phyloP scores from a whole-genome alignment of 2,113 vertebrate genomes.

The Hyperoodon ampullatus region DNA sequence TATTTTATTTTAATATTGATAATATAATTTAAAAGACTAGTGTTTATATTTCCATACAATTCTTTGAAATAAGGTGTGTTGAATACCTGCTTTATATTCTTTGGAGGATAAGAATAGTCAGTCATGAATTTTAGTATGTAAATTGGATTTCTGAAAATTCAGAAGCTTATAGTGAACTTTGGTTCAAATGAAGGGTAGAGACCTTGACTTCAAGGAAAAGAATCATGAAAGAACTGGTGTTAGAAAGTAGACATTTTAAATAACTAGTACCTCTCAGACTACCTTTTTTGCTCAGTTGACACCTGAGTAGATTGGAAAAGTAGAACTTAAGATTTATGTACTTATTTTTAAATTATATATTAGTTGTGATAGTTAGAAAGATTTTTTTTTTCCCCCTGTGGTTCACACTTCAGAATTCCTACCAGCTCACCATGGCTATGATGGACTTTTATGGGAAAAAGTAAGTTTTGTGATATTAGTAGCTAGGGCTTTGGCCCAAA shows the following conservation, averaged over 20 bases:
- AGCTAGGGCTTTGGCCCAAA: constrained; percentile 10
- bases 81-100: background rate
- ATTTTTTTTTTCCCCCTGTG: background rate
- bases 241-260: background rate
- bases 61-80: background rate
- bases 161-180: background rate
- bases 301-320: background rate
- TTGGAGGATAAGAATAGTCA: constrained; percentile 6
- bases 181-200: background rate
- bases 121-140: background rate
- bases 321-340: background rate
- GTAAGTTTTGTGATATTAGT: background rate
- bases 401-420: background rate
- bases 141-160: constrained; percentile 27
- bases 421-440: background rate
- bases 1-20: constrained; percentile 15
- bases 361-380: background rate
- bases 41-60: background rate
- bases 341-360: background rate
- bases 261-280: background rate
- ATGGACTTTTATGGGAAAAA: background rate
- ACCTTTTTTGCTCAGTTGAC: background rate
- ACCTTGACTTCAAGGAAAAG: background rate
- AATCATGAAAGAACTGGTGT: background rate
- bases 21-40: constrained; percentile 6